A percentile compares a stretch with the other conserved stretches of the same genome.
Evolutionary conservation across 2,113 vertebrate genomes (phyloP).

Genomic region (Blennius ocellaris): DNA sequence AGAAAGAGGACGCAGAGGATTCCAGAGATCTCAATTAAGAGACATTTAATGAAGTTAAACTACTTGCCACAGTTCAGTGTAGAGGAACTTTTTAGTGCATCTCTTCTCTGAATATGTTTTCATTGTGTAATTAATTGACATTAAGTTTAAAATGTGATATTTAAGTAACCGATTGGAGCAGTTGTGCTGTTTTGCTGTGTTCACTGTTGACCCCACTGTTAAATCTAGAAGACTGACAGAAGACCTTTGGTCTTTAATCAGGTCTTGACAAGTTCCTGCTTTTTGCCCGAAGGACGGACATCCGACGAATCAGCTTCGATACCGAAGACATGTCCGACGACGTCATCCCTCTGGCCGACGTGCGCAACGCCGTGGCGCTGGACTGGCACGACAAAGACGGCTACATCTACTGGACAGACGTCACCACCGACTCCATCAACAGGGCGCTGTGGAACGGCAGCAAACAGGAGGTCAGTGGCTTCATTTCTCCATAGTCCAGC

Average conservation of each 20-base stretch:
- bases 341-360: conserved; percentile 96
- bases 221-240: conserved; percentile 97
- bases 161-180: not conserved
- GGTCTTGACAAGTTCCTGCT: conserved; percentile 99
- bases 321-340: conserved; percentile 97
- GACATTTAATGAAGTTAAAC: not conserved
- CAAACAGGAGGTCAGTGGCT: conserved; percentile 90
- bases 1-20: not conserved
- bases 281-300: conserved; percentile 99
- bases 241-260: conserved; percentile 99
- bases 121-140: too few species aligned
- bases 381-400: conserved; percentile 95
- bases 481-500: not conserved
- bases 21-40: not conserved
- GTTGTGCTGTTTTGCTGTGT: conserved; percentile 72
- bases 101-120: too few species aligned
- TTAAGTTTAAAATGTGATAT: too few species aligned
- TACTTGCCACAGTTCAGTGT: not conserved
- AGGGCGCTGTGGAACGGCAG: conserved; percentile 96
- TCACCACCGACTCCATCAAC: conserved; percentile 98
- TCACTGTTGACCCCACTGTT: conserved; percentile 84
- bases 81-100: too few species aligned
- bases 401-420: conserved; percentile 98
- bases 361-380: conserved; percentile 97
- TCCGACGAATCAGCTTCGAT: conserved; percentile 99